These are phyloP conservation scores for Gnathonemus longibarbis DNA, from an alignment of 2,113 vertebrate genomes.

Conservation along the genomic window DNA sequence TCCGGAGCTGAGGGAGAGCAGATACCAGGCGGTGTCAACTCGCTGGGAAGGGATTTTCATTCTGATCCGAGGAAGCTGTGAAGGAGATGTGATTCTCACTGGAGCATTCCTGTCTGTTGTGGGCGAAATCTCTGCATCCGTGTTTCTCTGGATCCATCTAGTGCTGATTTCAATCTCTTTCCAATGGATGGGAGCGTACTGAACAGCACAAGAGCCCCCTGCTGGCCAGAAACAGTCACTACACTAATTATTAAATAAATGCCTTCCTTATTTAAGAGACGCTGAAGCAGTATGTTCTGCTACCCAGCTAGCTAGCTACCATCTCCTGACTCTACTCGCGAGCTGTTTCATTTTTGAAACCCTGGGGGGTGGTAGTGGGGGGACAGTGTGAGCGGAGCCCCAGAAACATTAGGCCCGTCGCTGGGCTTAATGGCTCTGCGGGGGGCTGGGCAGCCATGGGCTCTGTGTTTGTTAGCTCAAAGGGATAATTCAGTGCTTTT, in stretches of 20 bases:
- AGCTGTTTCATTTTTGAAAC: background rate
- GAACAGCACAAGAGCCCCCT: background rate
- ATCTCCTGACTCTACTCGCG: background rate
- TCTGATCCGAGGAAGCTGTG: background rate
- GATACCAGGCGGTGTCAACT: background rate
- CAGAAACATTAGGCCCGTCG: background rate
- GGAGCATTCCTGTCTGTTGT: background rate
- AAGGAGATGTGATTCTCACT: background rate
- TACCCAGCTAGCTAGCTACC: background rate
- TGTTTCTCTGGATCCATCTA: background rate
- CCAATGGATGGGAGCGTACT: background rate
- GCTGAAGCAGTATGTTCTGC: background rate
- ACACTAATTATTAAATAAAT: background rate
- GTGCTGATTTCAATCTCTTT: background rate
- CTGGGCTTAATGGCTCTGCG: background rate
- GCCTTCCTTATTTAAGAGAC: background rate
- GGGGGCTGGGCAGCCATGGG: background rate
- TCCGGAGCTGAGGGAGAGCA: background rate
- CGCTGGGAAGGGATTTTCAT: background rate
- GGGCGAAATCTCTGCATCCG: background rate
- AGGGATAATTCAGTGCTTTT: background rate
- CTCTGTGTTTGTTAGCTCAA: background rate
- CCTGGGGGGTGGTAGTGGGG: background rate
- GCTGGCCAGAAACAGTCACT: background rate
- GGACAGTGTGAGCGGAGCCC: background rate